Conservation (phyloP, 2,888 invertebrate species). For the Tachina grossa region DNA sequence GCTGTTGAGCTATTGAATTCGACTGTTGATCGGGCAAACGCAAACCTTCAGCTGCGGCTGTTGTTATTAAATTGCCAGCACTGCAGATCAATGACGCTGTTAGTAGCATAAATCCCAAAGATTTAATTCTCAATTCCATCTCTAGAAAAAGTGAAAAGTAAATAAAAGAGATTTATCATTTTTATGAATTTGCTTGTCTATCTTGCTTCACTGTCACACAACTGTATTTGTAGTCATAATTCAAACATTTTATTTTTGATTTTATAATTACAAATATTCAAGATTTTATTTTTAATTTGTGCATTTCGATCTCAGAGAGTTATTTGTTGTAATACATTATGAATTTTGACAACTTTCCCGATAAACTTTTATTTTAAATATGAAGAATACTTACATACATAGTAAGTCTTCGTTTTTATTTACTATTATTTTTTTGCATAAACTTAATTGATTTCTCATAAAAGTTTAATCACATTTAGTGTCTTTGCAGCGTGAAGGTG, state of each 20-base stretch:
- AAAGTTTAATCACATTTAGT: conserved; percentile 54
- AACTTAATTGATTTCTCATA: conserved; percentile 70
- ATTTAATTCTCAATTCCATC: conserved; percentile 77
- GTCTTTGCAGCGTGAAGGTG: conserved; percentile 36
- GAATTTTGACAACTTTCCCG: conserved; percentile 59
- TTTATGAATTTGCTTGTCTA: not conserved
- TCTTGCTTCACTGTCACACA: not conserved
- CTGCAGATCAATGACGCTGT: conserved; percentile 83
- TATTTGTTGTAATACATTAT: conserved; percentile 4
- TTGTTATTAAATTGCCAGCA: conserved; percentile 73
- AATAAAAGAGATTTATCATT: conserved; percentile 17
- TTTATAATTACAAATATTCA: conserved; percentile 4
- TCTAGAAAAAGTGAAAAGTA: conserved; percentile 71
- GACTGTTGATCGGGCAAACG: conserved; percentile 84
- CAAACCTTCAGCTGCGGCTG: conserved; percentile 85
- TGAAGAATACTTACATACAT: not conserved
- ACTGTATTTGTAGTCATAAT: not conserved
- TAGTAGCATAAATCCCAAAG: conserved; percentile 72
- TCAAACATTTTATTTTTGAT: not conserved
- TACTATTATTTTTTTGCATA: conserved; percentile 43
- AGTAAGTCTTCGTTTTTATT: conserved; percentile 16
- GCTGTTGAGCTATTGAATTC: conserved; percentile 70
- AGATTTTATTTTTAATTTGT: not conserved
- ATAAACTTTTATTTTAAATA: conserved; percentile 53
- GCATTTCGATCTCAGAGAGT: not conserved